Conservation (phyloP, 2,113 vertebrate species). For the Osmerus eperlanus region DNA sequence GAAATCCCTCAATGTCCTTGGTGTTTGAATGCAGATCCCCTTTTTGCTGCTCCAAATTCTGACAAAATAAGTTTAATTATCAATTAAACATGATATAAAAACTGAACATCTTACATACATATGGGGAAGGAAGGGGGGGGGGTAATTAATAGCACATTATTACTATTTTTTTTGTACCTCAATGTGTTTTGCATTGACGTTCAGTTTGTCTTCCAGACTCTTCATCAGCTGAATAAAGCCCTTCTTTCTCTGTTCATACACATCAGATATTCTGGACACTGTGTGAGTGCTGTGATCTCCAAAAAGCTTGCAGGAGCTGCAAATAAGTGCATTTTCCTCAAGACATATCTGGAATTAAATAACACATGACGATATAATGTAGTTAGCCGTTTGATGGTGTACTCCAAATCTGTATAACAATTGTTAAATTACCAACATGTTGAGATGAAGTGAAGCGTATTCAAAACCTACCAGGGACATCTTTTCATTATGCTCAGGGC, state of each 20-base stretch:
- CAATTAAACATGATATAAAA: no score
- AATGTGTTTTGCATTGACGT: neutral
- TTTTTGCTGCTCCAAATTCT: neutral
- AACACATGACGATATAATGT: neutral
- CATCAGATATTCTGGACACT: neutral
- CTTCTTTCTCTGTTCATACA: neutral
- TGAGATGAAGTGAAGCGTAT: neutral
- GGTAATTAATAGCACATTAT: no score
- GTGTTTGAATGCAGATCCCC: neutral
- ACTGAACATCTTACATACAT: no score
- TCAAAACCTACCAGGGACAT: neutral
- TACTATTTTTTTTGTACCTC: neutral
- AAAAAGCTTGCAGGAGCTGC: constrained; percentile 46
- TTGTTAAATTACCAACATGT: neutral
- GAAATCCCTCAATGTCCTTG: neutral
- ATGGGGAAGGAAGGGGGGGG: no score
- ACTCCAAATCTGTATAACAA: neutral
- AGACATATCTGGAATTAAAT: constrained; percentile 33
- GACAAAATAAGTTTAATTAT: no score
- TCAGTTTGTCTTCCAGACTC: neutral
- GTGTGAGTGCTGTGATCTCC: constrained; percentile 40
- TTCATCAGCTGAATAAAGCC: neutral
- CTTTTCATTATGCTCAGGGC: neutral
- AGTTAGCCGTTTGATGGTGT: neutral
- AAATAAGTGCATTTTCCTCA: constrained; percentile 39